phyloP scores from a whole-genome alignment of 2,888 invertebrate genomes.

The Pachydiplax longipennis region DNA sequence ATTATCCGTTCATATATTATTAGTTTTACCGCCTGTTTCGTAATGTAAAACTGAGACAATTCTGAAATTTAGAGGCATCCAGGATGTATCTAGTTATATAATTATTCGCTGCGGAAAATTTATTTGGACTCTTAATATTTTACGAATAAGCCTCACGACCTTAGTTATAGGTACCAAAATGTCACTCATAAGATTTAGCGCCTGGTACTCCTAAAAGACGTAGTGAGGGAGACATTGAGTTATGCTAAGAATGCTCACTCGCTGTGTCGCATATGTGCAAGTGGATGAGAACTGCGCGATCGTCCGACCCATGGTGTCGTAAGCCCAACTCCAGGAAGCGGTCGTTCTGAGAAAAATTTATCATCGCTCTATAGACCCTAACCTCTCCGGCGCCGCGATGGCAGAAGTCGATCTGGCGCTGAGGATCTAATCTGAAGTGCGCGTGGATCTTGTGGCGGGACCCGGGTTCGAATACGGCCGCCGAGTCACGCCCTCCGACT shows the following conservation, averaged over 20 bases:
- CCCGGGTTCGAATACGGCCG: background rate
- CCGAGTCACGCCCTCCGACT: background rate
- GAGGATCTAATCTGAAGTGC: background rate
- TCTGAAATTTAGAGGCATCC: too few species aligned
- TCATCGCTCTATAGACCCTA: slow-evolving; percentile 37
- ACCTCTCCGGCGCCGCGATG: slow-evolving; percentile 36
- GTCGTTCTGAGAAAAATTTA: slow-evolving; percentile 34
- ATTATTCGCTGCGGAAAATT: too few species aligned
- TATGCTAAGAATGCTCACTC: too few species aligned
- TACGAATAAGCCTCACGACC: background rate
- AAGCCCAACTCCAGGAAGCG: background rate
- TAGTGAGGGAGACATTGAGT: too few species aligned
- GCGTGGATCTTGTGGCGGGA: background rate
- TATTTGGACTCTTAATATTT: too few species aligned
- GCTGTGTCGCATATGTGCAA: background rate
- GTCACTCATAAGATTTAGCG: too few species aligned
- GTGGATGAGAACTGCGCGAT: background rate
- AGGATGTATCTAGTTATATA: too few species aligned
- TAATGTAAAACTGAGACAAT: too few species aligned
- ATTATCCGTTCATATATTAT: too few species aligned
- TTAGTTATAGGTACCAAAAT: too few species aligned
- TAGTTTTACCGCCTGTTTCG: too few species aligned
- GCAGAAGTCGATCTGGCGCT: background rate
- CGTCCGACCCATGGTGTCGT: slow-evolving; percentile 37
- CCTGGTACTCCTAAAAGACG: too few species aligned